Conservation (phyloP, 1,140 invertebrate genomes). For the Trichonephila inaurata region DNA sequence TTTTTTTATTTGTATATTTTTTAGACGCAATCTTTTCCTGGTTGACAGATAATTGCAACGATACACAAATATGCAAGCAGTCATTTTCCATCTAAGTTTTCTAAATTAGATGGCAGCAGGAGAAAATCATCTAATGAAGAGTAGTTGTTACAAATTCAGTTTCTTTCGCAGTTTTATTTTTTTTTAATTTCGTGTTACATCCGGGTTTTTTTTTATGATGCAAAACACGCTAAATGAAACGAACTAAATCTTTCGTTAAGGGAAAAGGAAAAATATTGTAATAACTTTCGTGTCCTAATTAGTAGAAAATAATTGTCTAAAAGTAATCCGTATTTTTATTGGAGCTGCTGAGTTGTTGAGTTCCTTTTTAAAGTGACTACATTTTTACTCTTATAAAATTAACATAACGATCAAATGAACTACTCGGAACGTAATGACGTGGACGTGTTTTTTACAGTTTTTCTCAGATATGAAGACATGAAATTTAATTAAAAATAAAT, state of each 20-base stretch:
- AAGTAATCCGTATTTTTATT: conserved; percentile 10
- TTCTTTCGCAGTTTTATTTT: not conserved
- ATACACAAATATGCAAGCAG: not conserved
- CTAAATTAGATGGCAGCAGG: not conserved
- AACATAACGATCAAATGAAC: not conserved
- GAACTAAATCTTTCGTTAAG: conserved; percentile 4
- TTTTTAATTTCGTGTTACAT: not conserved
- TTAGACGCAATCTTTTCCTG: not conserved
- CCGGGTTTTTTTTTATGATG: not conserved
- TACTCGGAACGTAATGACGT: not conserved
- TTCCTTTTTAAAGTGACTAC: not conserved
- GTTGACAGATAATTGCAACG: conserved; percentile 22
- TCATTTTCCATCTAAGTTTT: not conserved
- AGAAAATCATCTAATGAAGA: conserved; percentile 19
- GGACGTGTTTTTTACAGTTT: not conserved
- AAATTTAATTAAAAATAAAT: conserved; percentile 14
- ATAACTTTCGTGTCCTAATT: conserved; percentile 10
- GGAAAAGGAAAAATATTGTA: not conserved
- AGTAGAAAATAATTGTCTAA: conserved; percentile 23
- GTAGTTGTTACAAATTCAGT: conserved; percentile 1
- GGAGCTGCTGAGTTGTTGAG: not conserved
- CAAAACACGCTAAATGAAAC: not conserved
- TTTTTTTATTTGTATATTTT: not conserved
- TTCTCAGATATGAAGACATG: not conserved
- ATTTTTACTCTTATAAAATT: not conserved